A percentile compares a stretch with the other conserved stretches of the same genome.
Conservation (phyloP, 2,888 invertebrate genomes). For the Cistogaster globosa region DNA sequence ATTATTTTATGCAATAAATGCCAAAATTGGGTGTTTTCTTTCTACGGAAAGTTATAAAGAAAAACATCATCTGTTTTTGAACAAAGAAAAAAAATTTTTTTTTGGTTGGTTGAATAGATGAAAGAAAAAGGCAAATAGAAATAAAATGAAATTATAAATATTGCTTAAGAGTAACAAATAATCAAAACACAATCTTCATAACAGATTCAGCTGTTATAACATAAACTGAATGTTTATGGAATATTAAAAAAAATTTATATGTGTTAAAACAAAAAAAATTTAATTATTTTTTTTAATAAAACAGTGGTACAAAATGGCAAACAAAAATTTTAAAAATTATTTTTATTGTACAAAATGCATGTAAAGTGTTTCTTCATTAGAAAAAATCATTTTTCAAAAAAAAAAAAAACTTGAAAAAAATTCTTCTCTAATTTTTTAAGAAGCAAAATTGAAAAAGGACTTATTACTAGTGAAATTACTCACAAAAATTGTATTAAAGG, state of each 20-base stretch:
- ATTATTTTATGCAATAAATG: constrained; percentile 64
- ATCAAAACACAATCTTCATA: constrained; percentile 15
- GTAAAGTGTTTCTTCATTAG: too few species aligned
- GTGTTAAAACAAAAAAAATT: neutral
- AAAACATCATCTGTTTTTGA: constrained; percentile 31
- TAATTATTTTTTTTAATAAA: neutral
- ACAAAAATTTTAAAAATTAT: too few species aligned
- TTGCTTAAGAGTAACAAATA: constrained; percentile 59
- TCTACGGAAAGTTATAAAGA: constrained; percentile 25
- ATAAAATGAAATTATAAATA: constrained; percentile 57
- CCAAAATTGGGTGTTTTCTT: constrained; percentile 40
- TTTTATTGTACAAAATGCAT: too few species aligned
- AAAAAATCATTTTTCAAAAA: too few species aligned
- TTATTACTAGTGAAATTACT: too few species aligned
- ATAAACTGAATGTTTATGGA: constrained; percentile 20
- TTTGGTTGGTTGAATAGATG: constrained; percentile 60
- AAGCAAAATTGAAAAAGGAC: too few species aligned
- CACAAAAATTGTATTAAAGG: too few species aligned
- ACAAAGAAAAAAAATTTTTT: constrained; percentile 34
- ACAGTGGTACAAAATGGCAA: neutral
- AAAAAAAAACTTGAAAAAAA: too few species aligned
- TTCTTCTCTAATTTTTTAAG: too few species aligned
- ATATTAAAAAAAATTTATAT: constrained; percentile 25
- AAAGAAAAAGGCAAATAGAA: constrained; percentile 28
- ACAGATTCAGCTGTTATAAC: constrained; percentile 45